Percentiles rank a stretch among this genome's conserved stretches.
These are phyloP conservation scores for Heterotis niloticus DNA, from an alignment of 2,113 vertebrate genomes.

Conservation along the genomic window DNA sequence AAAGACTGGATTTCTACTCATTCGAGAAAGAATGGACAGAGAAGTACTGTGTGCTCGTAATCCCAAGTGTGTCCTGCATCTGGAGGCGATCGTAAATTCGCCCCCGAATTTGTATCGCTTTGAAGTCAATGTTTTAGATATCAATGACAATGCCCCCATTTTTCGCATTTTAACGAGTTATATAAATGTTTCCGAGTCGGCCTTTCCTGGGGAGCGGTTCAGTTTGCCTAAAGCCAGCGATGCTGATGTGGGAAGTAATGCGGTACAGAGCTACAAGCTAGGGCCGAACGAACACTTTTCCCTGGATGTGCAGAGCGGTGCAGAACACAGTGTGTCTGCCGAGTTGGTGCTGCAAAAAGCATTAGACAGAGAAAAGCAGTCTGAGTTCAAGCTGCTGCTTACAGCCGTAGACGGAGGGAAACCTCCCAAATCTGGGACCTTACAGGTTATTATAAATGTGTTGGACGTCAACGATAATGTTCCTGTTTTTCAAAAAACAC, in stretches of 20 bases:
- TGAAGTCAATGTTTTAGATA: slow-evolving; percentile 57
- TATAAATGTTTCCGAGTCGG: slow-evolving; percentile 50
- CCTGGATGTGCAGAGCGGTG: slow-evolving; percentile 54
- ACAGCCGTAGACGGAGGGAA: slow-evolving; percentile 59
- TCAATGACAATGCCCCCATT: slow-evolving; percentile 63
- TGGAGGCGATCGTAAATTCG: slow-evolving; percentile 54
- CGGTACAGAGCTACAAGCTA: slow-evolving; percentile 59
- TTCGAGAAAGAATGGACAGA: slow-evolving; percentile 59
- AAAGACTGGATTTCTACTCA: slow-evolving; percentile 54
- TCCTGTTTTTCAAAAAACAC: slow-evolving; percentile 43
- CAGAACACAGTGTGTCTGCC: slow-evolving; percentile 55
- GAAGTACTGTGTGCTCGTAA: slow-evolving; percentile 58
- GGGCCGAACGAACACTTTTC: slow-evolving; percentile 60
- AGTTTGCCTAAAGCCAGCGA: slow-evolving; percentile 53
- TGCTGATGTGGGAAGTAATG: slow-evolving; percentile 54
- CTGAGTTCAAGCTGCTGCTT: slow-evolving; percentile 45
- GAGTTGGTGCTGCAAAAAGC: slow-evolving; percentile 63
- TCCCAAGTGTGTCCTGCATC: slow-evolving; percentile 55
- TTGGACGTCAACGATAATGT: slow-evolving; percentile 61
- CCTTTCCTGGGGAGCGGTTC: slow-evolving; percentile 49
- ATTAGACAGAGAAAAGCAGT: slow-evolving; percentile 58
- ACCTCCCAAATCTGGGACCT: slow-evolving; percentile 50
- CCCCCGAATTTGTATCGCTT: slow-evolving; percentile 57
- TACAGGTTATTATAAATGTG: slow-evolving; percentile 50
- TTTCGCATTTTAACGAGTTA: slow-evolving; percentile 40